Base-by-base conservation (phyloP, 2,113 vertebrate genomes). In the Semicossyphus pulcher region DNA sequence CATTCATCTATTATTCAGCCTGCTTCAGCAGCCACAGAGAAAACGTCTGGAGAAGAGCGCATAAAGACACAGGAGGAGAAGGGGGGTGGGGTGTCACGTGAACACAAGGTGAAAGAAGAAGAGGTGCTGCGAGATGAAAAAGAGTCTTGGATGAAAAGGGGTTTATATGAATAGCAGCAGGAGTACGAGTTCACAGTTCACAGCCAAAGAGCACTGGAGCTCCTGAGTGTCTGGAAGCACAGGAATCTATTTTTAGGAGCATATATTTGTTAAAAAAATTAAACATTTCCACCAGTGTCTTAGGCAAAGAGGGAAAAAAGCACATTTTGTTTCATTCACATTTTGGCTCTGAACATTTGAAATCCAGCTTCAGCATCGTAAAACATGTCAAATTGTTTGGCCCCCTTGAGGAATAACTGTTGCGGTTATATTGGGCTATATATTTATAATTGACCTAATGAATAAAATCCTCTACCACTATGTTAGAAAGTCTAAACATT, bases 1-100 rank as follows among this genome's bases (percentile, higher is more conserved):
- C 45, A 63, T 72, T 86, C 65, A 91, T 93, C 68, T 45, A 91
- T 92, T 91, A 92, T 92, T 92, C 52, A 92, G 65, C 44, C 68
- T 60, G 37, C 81, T 86, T 88, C 57, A 65, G 76, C 39, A 48
- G 63, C 60, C 28, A 59, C 67, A 49, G 77, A 86, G 54, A 69
- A 80, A 84, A 62, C 21, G 48, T 81, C 60, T 56, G 34, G 45
- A 52, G 62, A 68, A 21, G 58, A 73, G 21, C 6, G 1, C 52
- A 61, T 80, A 25, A 72, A 78, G 63, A 59, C 42, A 44, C 66
- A 51, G 31, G 28, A 72, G 23, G 5, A 42, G 23, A 10, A 14
- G 25, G 44, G 23, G 16, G 47, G 48, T n/a, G 25, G 59, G 67
- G 61, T 53, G 53, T 76, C 65, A 76, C 15, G 18, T 72, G 72